Percentiles rank a stretch among this genome's conserved stretches.
These are phyloP conservation scores for Spodoptera litura DNA, from an alignment of 1,140 invertebrate genomes.

Conservation along the genomic window DNA sequence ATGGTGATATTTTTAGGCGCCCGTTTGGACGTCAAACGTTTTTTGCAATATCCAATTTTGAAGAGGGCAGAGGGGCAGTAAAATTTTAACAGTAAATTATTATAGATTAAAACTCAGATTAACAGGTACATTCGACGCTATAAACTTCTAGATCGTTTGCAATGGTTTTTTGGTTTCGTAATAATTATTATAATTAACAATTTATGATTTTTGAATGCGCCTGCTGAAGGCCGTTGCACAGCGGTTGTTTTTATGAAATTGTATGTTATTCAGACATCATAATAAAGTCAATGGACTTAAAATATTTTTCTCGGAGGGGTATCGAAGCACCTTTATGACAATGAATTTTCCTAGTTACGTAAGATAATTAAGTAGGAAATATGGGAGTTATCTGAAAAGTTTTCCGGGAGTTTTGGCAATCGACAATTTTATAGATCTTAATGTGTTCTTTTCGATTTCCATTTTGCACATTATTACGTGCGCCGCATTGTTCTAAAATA, in stretches of 20 bases:
- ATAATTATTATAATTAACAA: conserved; percentile 17
- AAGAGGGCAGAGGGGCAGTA: neutral
- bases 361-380: too few species aligned
- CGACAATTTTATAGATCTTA: too few species aligned
- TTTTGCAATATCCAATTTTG: conserved; percentile 23
- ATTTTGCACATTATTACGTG: too few species aligned
- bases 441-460: too few species aligned
- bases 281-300: too few species aligned
- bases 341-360: too few species aligned
- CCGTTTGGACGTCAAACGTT: conserved; percentile 2
- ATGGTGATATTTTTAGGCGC: conserved; percentile 21
- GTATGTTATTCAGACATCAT: neutral
- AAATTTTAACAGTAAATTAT: conserved; percentile 43
- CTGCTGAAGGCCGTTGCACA: neutral
- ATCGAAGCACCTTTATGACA: too few species aligned
- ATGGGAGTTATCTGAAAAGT: too few species aligned
- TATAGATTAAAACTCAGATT: conserved; percentile 38
- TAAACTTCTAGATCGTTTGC: conserved; percentile 38
- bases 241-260: neutral
- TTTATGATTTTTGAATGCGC: conserved; percentile 26
- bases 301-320: too few species aligned
- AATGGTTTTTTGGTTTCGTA: conserved; percentile 9
- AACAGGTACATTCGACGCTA: conserved; percentile 25
- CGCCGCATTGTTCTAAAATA: too few species aligned
- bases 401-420: too few species aligned